Base-by-base conservation (phyloP, 2,113 vertebrate genomes). In the Gasterosteus nipponicus region DNA sequence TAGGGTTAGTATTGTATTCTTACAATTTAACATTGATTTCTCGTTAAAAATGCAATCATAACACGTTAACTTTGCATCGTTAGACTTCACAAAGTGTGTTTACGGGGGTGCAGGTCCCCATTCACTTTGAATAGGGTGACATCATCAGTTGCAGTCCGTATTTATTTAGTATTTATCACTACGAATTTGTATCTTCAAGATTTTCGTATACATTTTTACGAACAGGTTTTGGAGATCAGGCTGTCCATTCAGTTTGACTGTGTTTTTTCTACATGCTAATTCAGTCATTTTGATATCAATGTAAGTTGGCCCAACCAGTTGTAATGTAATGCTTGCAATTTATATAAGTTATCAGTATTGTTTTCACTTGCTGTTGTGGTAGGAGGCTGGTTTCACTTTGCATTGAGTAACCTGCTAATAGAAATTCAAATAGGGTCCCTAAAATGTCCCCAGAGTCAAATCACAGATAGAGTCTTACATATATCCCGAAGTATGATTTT, bases 351-450 rank as follows among this genome's bases (percentile, higher is more conserved):
- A 15, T 42, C 42, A 26, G 47, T 51, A 33, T 65, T 78, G 75
- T 62, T 67, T 71, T n/a, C 33, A 19, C 46, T 57, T 38, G 12
- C 16, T 54, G 51, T 41, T 62, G 26, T 69, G 47, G 14, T 41
- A 49, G 47, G 15, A 73, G 46, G 44, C 38, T n/a, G 38, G 38
- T 74, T 77, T 70, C 42, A 78, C 26, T 57, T 63, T 67, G 49
- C 33, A 33, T 61, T 47, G 39, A 6, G 7, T 22, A 49, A 39
- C 2, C 5, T 16, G 41, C 61, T 39, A 38, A 39, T 29, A n/a
- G 4, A 8, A 11, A 18, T 49, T 7, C 47, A 49, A 19, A 49
- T 29, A 15, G 35, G 35, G 7, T 54, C 7, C n/a, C 19, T 22
- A 39, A 38, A n/a, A 33, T 57, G 56, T 29, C 38, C 35, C 35